phyloP scores from a whole-genome alignment of 2,888 invertebrate species.

The Bellardia bayeri region DNA sequence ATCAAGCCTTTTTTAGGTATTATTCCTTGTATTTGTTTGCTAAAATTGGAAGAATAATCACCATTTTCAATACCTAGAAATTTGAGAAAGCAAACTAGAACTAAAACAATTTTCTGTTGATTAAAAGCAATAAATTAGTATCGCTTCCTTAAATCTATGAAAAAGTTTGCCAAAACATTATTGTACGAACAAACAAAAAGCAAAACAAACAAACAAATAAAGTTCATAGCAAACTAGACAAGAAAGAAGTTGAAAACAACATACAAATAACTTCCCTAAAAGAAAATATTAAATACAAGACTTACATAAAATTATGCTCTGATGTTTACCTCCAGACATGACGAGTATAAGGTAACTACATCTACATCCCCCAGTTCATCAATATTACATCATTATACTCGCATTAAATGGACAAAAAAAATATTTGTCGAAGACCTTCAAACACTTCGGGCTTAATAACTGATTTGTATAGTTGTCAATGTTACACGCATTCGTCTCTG shows the following conservation, averaged over 20 bases:
- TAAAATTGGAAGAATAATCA: too few relatives aligned
- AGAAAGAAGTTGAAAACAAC: not conserved
- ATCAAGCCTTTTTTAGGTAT: too few relatives aligned
- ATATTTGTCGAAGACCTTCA: slow-evolving; percentile 1
- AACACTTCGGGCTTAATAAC: not conserved
- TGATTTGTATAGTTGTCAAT: not conserved
- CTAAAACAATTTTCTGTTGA: not conserved
- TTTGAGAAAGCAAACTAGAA: too few relatives aligned
- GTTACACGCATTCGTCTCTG: not conserved
- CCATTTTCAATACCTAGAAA: too few relatives aligned
- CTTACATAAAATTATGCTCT: too few relatives aligned
- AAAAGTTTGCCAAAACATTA: not conserved
- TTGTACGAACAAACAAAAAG: not conserved
- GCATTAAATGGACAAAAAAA: not conserved
- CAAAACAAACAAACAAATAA: too few relatives aligned
- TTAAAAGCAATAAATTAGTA: slow-evolving; percentile 4
- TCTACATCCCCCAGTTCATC: not conserved
- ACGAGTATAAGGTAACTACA: not conserved
- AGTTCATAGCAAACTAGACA: too few relatives aligned
- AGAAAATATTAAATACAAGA: not conserved
- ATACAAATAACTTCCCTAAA: not conserved
- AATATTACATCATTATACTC: not conserved
- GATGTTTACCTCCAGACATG: too few relatives aligned
- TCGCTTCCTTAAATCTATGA: not conserved
- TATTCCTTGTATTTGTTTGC: too few relatives aligned